Percentiles rank a stretch among this genome's conserved stretches.
Conservation (phyloP, 64 coral and sea anemone species). For the Porites australiensis region DNA sequence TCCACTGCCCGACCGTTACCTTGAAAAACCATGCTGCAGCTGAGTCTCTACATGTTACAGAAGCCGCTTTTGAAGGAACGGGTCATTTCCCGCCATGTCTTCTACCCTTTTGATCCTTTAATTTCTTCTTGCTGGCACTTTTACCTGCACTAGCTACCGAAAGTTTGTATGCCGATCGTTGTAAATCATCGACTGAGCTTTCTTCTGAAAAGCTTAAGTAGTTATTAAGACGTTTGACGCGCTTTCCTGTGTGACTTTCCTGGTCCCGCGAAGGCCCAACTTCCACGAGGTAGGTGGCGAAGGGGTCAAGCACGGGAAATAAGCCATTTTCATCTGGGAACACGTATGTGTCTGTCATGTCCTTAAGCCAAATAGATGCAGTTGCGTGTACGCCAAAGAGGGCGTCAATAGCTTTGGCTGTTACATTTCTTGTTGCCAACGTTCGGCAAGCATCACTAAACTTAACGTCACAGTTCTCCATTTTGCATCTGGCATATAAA, state of each 20-base stretch:
- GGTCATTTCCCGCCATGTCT: conserved; percentile 7
- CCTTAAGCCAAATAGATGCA: conserved; percentile 23
- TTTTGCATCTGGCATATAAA: background rate
- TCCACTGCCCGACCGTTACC: background rate
- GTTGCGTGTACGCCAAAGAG: background rate
- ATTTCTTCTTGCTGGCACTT: conserved; percentile 6
- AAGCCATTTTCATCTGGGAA: conserved; percentile 33
- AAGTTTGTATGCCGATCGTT: conserved; percentile 38
- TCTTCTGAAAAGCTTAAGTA: conserved; percentile 30
- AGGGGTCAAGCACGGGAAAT: conserved; percentile 20
- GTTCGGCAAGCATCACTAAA: conserved; percentile 1
- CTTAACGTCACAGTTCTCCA: conserved; percentile 41
- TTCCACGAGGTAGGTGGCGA: background rate
- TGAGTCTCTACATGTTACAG: background rate
- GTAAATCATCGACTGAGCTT: conserved; percentile 8
- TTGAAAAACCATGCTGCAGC: background rate
- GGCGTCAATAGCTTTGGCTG: background rate
- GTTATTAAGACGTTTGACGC: background rate
- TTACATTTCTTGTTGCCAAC: conserved; percentile 33
- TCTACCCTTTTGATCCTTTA: background rate
- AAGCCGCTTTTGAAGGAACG: background rate
- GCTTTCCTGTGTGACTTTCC: background rate
- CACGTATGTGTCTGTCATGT: conserved; percentile 19
- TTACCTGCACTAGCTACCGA: background rate
- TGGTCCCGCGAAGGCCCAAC: background rate